Evolutionary conservation across 2,113 vertebrate genomes (phyloP), one percentile per base, ranked within the genome.

Genomic region (Lophius piscatorius): DNA sequence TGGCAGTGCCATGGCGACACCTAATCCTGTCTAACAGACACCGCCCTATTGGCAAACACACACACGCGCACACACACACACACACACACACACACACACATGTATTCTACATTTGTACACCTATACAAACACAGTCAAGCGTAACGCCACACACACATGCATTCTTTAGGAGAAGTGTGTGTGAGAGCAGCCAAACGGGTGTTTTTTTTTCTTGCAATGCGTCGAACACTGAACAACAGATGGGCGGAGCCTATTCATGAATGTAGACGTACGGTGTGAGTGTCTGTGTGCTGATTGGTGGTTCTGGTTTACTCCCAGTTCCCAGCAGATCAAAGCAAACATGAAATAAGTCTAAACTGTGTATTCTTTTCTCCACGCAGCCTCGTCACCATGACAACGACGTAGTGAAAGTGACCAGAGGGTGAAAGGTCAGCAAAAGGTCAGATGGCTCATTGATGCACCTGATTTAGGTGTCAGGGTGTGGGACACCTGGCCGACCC

Each of bases 11-110:
- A 76, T 81, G 81, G 75, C 17, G 52, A 84, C 78, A 40, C 9
- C 31, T 83, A 81, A 81, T 78, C 74, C 61, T 36, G 14, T 44
- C 22, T 16, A 47, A 70, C 58, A 81, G 58, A 70, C 71, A 69
- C 35, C 56, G 31, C 79, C 69, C 69, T 58, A 52, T 55, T 70
- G 45, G 52, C 67, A 29, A 67, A 82, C 29, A 63, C 7, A 14
- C 59, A 57, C 14, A 56, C 50, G 40, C n/a, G 40, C 57, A 46
- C n/a, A 33, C 33, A 46, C 50, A 24, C 18, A 39, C n/a, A 56
- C 42, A 49, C 40, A 16, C 22, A 36, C 29, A 23, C 12, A 13
- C 4, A 38, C 23, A 24, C 29, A 13, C 47, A 16, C 11, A 29
- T 10, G 8, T 38, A 26, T 45, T 28, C 4, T 28, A 46, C 48